Conservation (phyloP, 2,797 vertebrate genomes). For the Tauraco hartlaubi region DNA sequence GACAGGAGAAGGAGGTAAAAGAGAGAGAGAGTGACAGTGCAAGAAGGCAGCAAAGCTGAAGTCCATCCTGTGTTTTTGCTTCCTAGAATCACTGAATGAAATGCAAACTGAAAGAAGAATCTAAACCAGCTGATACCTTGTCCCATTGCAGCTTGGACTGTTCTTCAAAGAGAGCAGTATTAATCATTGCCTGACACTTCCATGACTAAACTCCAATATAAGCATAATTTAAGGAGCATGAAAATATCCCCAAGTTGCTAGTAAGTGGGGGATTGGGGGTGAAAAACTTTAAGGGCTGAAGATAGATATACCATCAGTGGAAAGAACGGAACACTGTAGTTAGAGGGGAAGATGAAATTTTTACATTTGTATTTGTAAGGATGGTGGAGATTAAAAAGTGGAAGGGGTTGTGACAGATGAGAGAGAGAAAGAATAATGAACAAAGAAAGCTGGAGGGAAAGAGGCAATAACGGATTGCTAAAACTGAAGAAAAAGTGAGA, state of each 20-base stretch:
- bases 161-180: not conserved
- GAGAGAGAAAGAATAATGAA: not conserved
- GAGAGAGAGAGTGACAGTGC: not conserved
- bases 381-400: not conserved
- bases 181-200: constrained; percentile 3
- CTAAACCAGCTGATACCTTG: not conserved
- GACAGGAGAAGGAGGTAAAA: not conserved
- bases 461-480: not conserved
- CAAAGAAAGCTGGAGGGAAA: not conserved
- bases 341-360: not conserved
- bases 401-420: not conserved
- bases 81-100: not conserved
- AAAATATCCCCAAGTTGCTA: constrained; percentile 7
- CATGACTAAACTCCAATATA: not conserved
- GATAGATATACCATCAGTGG: not conserved
- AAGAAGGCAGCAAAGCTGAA: not conserved
- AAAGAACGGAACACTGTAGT: not conserved
- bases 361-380: not conserved
- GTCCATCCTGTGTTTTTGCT: not conserved
- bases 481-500: not conserved
- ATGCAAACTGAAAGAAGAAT: constrained; percentile 3
- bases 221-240: not conserved
- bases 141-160: not conserved
- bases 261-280: not conserved
- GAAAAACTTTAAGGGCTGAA: not conserved